Percentiles rank a stretch among this genome's conserved stretches.
Conservation (phyloP, 2,888 invertebrate species). For the Pachycephus smyrnensis region DNA sequence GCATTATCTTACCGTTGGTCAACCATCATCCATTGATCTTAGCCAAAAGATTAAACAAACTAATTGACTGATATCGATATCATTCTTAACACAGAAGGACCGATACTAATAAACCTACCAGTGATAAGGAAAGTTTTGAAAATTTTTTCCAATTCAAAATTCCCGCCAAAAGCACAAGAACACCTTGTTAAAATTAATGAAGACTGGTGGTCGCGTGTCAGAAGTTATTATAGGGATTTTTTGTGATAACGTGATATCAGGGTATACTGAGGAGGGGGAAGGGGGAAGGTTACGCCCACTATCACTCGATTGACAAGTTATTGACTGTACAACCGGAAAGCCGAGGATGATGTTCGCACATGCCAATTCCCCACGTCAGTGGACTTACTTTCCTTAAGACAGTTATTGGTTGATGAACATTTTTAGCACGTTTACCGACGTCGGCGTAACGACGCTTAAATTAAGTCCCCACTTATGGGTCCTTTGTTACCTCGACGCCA, state of each 20-base stretch:
- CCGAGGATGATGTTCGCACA: background rate
- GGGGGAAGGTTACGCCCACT: background rate
- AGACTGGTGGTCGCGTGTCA: too few species aligned
- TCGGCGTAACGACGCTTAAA: background rate
- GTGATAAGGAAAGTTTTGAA: background rate
- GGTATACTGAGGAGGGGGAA: background rate
- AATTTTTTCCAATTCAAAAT: background rate
- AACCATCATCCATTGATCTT: too few species aligned
- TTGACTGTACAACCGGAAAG: background rate
- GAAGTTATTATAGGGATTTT: background rate
- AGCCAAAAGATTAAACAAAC: too few species aligned
- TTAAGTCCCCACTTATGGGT: background rate
- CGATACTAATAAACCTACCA: too few species aligned
- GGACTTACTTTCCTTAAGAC: too few species aligned
- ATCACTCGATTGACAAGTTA: background rate
- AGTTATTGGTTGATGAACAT: background rate
- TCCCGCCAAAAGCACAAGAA: rapidly evolving
- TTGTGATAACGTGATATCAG: background rate
- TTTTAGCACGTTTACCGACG: background rate
- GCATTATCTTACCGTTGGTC: background rate
- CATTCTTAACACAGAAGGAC: background rate
- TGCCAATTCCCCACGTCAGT: too few species aligned
- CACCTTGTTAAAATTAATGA: background rate
- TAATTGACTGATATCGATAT: background rate
- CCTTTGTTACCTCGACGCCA: background rate